Conservation (phyloP, 1,140 invertebrate species). For the Drosophila ogumai region DNA sequence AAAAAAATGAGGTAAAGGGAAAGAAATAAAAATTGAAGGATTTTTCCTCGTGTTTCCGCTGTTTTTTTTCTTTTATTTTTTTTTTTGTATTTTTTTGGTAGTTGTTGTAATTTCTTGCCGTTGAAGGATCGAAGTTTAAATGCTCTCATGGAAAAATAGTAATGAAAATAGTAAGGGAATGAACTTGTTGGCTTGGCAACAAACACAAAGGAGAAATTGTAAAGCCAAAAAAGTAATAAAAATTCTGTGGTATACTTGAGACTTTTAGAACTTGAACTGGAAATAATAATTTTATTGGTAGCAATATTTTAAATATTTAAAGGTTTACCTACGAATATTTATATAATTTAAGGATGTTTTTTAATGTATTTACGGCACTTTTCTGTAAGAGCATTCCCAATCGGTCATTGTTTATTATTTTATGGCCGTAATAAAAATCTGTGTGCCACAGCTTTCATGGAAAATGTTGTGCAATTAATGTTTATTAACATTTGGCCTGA, state of each 20-base stretch:
- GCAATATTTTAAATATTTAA: not conserved
- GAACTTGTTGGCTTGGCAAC: slow-evolving; percentile 13
- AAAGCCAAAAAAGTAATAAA: not conserved
- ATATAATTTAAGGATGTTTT: not conserved
- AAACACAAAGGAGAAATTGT: slow-evolving; percentile 6
- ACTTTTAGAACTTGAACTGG: not conserved
- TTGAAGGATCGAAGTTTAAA: slow-evolving; percentile 49
- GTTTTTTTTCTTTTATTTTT: slow-evolving; percentile 8
- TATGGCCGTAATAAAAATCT: slow-evolving; percentile 33
- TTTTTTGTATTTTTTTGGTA: slow-evolving; percentile 3
- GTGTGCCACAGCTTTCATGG: slow-evolving; percentile 20
- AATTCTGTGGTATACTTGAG: slow-evolving; percentile 8
- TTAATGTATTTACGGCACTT: not conserved
- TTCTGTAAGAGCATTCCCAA: slow-evolving; percentile 36
- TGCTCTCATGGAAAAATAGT: slow-evolving; percentile 35
- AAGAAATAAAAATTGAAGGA: slow-evolving; percentile 60
- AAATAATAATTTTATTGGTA: not conserved
- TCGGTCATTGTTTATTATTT: slow-evolving; percentile 29
- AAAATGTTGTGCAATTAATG: slow-evolving; percentile 72
- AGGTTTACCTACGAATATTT: not conserved
- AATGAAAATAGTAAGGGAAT: too few relatives aligned
- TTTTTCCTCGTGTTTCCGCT: slow-evolving; percentile 33
- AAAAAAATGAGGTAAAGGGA: slow-evolving; percentile 40
- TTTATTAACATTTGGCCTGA: slow-evolving; percentile 70
- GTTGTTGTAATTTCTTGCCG: slow-evolving; percentile 9